A percentile compares a stretch with the other conserved stretches of the same genome.
phyloP scores from a whole-genome alignment of 2,888 invertebrate genomes.

The Sycophila texana region DNA sequence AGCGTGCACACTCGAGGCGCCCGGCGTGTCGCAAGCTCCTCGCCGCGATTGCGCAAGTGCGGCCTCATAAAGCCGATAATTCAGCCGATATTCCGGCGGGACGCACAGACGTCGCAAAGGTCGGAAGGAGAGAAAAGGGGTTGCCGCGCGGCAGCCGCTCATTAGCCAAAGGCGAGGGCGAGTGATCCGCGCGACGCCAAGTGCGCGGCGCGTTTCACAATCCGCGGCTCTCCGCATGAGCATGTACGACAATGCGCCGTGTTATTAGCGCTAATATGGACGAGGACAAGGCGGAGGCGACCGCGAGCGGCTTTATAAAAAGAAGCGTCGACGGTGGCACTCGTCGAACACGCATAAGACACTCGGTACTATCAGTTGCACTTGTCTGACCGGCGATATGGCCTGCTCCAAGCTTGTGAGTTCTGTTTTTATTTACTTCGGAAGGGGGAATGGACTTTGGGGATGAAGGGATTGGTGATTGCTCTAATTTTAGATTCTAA shows the following conservation, averaged over 20 bases:
- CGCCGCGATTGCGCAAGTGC: too few relatives aligned
- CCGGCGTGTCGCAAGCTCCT: too few relatives aligned
- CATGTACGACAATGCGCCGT: slow-evolving; percentile 31
- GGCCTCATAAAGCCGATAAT: too few relatives aligned
- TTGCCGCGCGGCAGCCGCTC: too few relatives aligned
- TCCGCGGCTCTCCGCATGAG: slow-evolving; percentile 26
- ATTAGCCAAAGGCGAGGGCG: too few relatives aligned
- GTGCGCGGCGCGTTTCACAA: slow-evolving; percentile 28
- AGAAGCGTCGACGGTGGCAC: neutral
- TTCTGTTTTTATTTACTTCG: slow-evolving; percentile 17
- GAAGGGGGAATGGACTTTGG: too few relatives aligned
- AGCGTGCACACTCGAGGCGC: too few relatives aligned
- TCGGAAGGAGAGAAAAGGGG: too few relatives aligned
- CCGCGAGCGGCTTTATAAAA: slow-evolving; percentile 47
- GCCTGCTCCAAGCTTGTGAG: slow-evolving; percentile 68
- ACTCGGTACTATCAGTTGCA: neutral
- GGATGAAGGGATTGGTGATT: too few relatives aligned
- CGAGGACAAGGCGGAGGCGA: slow-evolving; percentile 20
- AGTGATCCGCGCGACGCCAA: neutral
- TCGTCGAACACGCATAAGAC: neutral
- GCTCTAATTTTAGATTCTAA: too few relatives aligned
- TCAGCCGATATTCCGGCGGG: too few relatives aligned
- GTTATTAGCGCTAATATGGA: slow-evolving; percentile 40
- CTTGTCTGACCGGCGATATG: slow-evolving; percentile 61
- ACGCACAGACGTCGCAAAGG: too few relatives aligned